These are phyloP conservation scores for Koerneria pararmatus DNA, from an alignment of 2,888 invertebrate species.

Conservation along the genomic window DNA sequence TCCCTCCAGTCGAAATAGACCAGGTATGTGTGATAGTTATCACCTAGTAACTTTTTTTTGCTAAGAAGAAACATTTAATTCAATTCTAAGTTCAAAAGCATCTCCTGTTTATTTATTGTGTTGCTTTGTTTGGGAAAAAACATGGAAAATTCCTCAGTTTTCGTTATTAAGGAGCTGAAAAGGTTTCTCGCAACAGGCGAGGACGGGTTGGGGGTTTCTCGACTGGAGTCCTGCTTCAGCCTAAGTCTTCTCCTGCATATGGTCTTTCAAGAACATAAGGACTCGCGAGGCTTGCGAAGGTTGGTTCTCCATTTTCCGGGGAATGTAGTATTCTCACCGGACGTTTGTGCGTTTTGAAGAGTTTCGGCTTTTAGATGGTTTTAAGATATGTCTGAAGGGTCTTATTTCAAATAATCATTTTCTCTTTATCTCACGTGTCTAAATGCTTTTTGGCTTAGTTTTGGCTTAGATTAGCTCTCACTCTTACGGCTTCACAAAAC, in stretches of 20 bases:
- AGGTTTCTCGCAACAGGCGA: conserved; percentile 48
- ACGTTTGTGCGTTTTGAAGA: background rate
- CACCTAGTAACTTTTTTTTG: too few relatives aligned
- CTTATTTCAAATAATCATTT: too few relatives aligned
- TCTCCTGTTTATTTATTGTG: too few relatives aligned
- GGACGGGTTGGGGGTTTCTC: conserved; percentile 48
- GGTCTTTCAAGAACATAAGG: conserved; percentile 57
- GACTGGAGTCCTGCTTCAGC: conserved; percentile 26
- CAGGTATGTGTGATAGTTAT: conserved; percentile 37
- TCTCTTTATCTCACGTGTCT: too few relatives aligned
- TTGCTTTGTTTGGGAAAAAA: too few relatives aligned
- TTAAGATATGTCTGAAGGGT: background rate
- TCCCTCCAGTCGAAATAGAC: conserved; percentile 45
- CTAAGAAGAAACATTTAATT: background rate
- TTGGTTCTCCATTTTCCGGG: conserved; percentile 22
- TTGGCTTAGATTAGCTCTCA: too few relatives aligned
- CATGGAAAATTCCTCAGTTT: background rate
- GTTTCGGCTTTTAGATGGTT: background rate
- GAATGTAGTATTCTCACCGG: too few relatives aligned
- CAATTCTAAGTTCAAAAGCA: too few relatives aligned
- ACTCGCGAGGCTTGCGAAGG: conserved; percentile 51
- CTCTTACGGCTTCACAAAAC: too few relatives aligned
- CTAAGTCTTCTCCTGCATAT: conserved; percentile 49
- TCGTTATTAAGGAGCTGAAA: conserved; percentile 43
- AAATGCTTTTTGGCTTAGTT: too few relatives aligned